phyloP scores from a whole-genome alignment of 2,797 vertebrate species.

The Epinephelus malabaricus region DNA sequence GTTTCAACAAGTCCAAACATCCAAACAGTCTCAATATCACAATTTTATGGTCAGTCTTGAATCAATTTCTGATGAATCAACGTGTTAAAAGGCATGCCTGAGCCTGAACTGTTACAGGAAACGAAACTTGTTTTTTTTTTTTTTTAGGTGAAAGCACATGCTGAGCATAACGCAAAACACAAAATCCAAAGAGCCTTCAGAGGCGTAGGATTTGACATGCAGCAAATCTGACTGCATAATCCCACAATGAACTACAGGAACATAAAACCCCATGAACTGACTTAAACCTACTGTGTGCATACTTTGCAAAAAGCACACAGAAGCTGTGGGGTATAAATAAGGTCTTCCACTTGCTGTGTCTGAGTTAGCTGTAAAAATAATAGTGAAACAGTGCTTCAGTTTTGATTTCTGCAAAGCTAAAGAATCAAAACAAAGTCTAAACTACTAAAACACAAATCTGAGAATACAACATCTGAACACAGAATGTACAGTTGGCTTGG shows the following conservation, averaged over 20 bases:
- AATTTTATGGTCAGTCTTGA: conserved; percentile 26
- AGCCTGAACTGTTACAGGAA: conserved; percentile 31
- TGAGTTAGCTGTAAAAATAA: conserved; percentile 10
- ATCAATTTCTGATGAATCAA: conserved; percentile 48
- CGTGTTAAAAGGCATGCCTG: conserved; percentile 11
- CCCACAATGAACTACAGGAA: conserved; percentile 52
- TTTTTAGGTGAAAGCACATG: conserved; percentile 43
- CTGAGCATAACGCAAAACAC: conserved; percentile 44
- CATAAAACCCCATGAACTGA: conserved; percentile 58
- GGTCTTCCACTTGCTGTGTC: conserved; percentile 28
- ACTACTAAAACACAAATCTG: neutral
- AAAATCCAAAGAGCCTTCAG: conserved; percentile 55
- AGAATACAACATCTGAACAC: neutral
- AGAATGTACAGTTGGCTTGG: neutral
- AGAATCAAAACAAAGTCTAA: conserved; percentile 19
- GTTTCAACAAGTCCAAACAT: conserved; percentile 30
- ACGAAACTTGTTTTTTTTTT: neutral
- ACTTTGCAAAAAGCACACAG: conserved; percentile 31
- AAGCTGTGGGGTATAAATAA: conserved; percentile 45
- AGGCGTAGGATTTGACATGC: conserved; percentile 58
- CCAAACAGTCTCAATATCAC: conserved; percentile 10
- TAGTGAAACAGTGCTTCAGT: conserved; percentile 10
- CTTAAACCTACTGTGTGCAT: conserved; percentile 58
- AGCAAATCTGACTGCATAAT: conserved; percentile 69
- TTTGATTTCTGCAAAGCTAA: neutral